These are phyloP conservation scores for Etia nguti DNA, from an alignment of 2,113 vertebrate species.

Conservation along the genomic window DNA sequence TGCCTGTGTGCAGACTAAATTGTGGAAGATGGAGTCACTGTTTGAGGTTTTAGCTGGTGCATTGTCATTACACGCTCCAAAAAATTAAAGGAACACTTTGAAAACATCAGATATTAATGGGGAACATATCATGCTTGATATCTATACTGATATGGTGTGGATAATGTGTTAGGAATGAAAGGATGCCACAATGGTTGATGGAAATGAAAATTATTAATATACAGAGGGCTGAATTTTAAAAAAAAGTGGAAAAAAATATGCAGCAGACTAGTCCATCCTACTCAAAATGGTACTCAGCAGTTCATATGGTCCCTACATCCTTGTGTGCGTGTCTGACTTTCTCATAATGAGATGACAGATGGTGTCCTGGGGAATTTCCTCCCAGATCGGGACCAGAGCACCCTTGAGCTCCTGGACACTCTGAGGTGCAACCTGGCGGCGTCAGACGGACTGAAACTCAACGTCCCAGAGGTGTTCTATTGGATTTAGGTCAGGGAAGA, in stretches of 20 bases:
- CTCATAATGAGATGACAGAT: background rate
- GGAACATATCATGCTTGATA: background rate
- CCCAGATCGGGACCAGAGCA: background rate
- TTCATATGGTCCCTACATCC: background rate
- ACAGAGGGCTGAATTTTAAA: background rate
- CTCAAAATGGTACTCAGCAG: background rate
- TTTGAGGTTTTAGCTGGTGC: background rate
- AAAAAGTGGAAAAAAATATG: background rate
- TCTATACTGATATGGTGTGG: background rate
- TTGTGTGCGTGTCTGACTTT: background rate
- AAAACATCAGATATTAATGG: background rate
- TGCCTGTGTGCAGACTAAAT: background rate
- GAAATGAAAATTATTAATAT: background rate
- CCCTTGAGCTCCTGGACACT: background rate
- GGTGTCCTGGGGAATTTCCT: background rate
- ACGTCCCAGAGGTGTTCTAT: background rate
- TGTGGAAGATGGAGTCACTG: background rate
- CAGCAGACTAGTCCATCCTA: background rate
- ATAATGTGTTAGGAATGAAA: background rate
- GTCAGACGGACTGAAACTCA: background rate
- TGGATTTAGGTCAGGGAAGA: background rate
- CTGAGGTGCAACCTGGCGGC: background rate
- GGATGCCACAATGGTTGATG: background rate
- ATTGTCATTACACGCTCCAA: background rate
- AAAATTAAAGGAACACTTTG: background rate